Percentiles rank a stretch among this genome's conserved stretches.
phyloP scores from a whole-genome alignment of 2,888 invertebrate genomes.

The Allygus modestus region DNA sequence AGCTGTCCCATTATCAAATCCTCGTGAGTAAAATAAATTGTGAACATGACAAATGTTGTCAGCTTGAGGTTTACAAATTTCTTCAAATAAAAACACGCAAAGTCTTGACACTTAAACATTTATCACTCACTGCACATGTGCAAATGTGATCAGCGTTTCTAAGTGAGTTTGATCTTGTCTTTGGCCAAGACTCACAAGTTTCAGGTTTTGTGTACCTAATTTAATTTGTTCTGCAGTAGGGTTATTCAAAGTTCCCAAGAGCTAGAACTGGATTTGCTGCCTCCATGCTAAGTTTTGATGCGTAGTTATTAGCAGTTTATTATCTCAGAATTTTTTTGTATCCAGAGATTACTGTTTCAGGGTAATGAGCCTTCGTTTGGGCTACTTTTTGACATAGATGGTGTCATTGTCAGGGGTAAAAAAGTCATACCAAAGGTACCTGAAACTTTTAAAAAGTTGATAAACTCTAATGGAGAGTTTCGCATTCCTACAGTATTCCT shows the following conservation, averaged over 20 bases:
- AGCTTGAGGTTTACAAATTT: too few species aligned
- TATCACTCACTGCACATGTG: too few species aligned
- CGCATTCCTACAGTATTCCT: constrained; percentile 80
- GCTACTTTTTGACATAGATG: constrained; percentile 83
- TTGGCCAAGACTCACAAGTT: too few species aligned
- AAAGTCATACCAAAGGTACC: constrained; percentile 79
- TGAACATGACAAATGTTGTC: too few species aligned
- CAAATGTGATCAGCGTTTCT: too few species aligned
- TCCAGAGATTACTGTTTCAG: too few species aligned
- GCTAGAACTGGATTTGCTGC: background rate
- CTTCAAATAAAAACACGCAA: too few species aligned
- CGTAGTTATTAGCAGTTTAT: background rate
- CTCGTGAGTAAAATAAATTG: too few species aligned
- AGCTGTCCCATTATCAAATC: too few species aligned
- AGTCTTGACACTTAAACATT: too few species aligned
- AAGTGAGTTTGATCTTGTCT: too few species aligned
- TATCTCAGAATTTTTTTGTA: too few species aligned
- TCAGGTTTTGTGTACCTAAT: background rate
- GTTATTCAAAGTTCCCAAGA: background rate
- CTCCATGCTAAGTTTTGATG: background rate
- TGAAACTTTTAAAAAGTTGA: constrained; percentile 78
- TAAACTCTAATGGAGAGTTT: constrained; percentile 77
- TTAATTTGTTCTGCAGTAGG: background rate
- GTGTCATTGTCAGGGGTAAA: constrained; percentile 81
- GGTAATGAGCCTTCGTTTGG: constrained; percentile 76